Conservation (phyloP, 2,113 vertebrate genomes). For the Clarias batrachus region DNA sequence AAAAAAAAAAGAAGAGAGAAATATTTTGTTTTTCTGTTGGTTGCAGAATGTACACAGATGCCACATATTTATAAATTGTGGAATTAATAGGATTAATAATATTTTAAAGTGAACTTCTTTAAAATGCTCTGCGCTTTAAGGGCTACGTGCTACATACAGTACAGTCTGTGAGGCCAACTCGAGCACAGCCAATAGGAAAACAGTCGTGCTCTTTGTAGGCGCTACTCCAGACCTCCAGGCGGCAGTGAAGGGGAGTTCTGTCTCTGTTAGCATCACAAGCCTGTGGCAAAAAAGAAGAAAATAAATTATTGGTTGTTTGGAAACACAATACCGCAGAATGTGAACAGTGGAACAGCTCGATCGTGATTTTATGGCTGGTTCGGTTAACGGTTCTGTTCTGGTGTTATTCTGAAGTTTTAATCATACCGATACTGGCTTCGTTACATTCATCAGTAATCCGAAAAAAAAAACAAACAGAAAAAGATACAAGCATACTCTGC, state of each 20-base stretch:
- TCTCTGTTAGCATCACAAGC: background rate
- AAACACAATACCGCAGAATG: background rate
- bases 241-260: background rate
- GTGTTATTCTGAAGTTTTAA: background rate
- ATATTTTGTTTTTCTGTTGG: too few relatives aligned
- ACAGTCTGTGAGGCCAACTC: background rate
- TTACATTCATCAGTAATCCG: background rate
- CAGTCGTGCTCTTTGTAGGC: background rate
- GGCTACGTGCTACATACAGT: too few relatives aligned
- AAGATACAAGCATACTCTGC: background rate
- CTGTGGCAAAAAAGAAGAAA: background rate
- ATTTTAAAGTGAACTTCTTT: too few relatives aligned
- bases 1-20: too few relatives aligned
- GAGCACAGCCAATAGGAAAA: background rate
- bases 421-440: background rate
- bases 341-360: background rate
- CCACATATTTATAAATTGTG: too few relatives aligned
- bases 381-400: background rate
- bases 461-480: background rate
- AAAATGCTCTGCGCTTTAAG: too few relatives aligned
- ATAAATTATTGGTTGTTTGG: background rate
- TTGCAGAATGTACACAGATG: too few relatives aligned
- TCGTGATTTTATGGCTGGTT: background rate
- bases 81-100: too few relatives aligned
- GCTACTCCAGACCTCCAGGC: constrained; percentile 9